Base-by-base conservation (phyloP, 2,888 invertebrate genomes). In the Brenthis daphne region DNA sequence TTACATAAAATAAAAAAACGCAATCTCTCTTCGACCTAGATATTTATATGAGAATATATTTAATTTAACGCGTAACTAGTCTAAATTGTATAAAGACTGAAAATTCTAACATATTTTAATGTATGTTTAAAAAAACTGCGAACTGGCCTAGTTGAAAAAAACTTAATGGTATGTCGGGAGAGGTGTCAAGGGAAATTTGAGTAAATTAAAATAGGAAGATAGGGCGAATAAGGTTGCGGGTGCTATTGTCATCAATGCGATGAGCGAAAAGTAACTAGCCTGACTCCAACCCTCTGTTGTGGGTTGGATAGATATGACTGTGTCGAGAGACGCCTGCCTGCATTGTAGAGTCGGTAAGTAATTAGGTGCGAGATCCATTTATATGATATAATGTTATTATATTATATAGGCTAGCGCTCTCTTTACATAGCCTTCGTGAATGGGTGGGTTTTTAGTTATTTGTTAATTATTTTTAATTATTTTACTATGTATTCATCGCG, bases 181-280 rank as follows among this genome's bases (percentile, higher is more conserved):
- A 91, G 87, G 92, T 93, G 93, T 93, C 93, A 90, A 86, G 93
- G 93, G 93, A 93, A 93, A 93, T 93, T 93, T 89, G 89, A 92
- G 88, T 92, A 93, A 92, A 93, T 93, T 93, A 90, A 93, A 93
- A 92, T 91, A 91, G 92, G 90, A 92, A 90, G 90, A 91, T 90
- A 88, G 83, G 80, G 85, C 90, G 90, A 92, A 91, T 92, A 86
- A 90, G 85, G 80, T 80, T 80, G 84, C 75, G 77, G 80, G 81
- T 79, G 80, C 84, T 81, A 83, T 90, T 90, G 90, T 89, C 75
- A 78, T 83, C 82, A 83, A 81, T 85, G 81, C 85, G 37, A 43
- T 8, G 79, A 77, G 82, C 80, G 80, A 79, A 77, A 79, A 85
- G 86, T 89, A 90, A 89, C 89, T 90, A 89, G 89, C 90, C 79